A percentile compares a stretch with the other conserved stretches of the same genome.
These are phyloP conservation scores for Lamellibrachia columna DNA, from an alignment of 2,888 invertebrate species.

Conservation along the genomic window DNA sequence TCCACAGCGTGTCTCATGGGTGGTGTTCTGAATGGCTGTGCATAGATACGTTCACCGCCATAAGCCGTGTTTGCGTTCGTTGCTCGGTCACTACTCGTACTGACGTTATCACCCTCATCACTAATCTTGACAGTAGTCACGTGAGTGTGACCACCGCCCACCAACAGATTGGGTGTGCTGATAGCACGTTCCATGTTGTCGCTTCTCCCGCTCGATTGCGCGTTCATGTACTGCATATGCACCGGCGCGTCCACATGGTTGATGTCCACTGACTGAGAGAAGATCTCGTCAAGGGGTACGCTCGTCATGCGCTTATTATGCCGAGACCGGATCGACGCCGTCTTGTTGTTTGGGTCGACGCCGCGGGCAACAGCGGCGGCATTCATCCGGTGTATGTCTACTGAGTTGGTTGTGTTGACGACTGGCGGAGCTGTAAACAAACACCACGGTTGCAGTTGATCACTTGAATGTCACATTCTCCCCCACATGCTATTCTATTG, in stretches of 20 bases:
- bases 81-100: too few species aligned
- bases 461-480: constrained; percentile 8
- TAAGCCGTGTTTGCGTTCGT: not conserved
- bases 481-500: too few species aligned
- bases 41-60: constrained; percentile 25
- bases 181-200: not conserved
- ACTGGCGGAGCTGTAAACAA: not conserved
- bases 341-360: constrained; percentile 69
- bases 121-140: constrained; percentile 25
- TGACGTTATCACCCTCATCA: not conserved
- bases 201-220: constrained; percentile 19
- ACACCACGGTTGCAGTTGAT: not conserved
- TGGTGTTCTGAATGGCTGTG: constrained; percentile 22
- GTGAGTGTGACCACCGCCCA: constrained; percentile 17
- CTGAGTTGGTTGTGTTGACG: not conserved
- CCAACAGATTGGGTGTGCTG: constrained; percentile 18
- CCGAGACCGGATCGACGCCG: constrained; percentile 89
- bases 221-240: not conserved
- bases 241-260: not conserved
- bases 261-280: not conserved
- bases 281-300: constrained; percentile 34
- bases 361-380: constrained; percentile 30
- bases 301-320: constrained; percentile 63
- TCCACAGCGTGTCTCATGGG: not conserved
- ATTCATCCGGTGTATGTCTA: constrained; percentile 26